phyloP scores from a whole-genome alignment of 2,888 invertebrate species.

The Imbricaverruca yamaguchii region DNA sequence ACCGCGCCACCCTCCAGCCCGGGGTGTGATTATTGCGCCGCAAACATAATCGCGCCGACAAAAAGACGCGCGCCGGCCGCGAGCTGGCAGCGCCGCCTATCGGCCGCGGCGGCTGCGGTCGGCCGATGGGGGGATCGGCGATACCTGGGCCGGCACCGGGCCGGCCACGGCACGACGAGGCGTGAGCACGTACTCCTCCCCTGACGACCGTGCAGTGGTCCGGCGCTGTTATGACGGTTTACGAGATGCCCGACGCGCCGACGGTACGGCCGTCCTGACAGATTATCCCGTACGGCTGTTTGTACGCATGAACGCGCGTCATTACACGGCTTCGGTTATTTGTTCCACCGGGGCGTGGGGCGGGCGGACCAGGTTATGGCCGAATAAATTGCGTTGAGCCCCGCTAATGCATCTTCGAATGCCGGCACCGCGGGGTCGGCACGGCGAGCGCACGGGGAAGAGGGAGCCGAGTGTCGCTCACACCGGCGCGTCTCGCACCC shows the following conservation, averaged over 20 bases:
- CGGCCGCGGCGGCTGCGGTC: not conserved
- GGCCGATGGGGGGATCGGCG: too few species aligned
- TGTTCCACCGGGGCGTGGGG: not conserved
- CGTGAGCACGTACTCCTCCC: too few species aligned
- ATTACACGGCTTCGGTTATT: not conserved
- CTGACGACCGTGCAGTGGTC: not conserved
- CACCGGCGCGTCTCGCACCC: too few species aligned
- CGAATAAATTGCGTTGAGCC: not conserved
- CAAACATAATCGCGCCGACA: not conserved
- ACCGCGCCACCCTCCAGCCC: not conserved
- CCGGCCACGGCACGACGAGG: too few species aligned
- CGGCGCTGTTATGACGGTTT: not conserved
- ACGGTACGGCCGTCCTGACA: not conserved
- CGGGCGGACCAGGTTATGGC: not conserved
- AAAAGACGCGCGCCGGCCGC: not conserved
- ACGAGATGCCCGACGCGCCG: not conserved
- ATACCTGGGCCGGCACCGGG: too few species aligned
- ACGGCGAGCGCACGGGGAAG: too few species aligned
- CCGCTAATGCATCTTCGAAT: not conserved
- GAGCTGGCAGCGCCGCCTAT: not conserved
- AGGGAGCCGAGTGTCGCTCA: too few species aligned
- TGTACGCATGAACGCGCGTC: slow-evolving; percentile 9
- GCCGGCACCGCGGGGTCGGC: too few species aligned
- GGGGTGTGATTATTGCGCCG: slow-evolving; percentile 2
- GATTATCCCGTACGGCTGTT: not conserved